Base-by-base conservation (phyloP, 2,888 invertebrate species). In the Agrochola circellaris region DNA sequence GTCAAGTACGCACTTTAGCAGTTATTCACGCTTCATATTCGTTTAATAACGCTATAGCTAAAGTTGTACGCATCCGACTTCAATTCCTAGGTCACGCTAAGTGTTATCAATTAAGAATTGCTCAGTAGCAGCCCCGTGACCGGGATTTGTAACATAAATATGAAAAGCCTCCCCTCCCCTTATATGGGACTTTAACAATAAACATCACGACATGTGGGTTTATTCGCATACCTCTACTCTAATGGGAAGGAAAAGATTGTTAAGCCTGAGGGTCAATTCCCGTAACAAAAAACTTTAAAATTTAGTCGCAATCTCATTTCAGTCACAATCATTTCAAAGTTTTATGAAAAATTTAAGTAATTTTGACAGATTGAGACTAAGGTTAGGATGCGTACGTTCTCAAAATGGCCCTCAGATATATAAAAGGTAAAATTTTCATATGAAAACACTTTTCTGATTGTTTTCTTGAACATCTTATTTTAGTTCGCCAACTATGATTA, bases 1-100 rank as follows among this genome's bases (percentile, higher is more conserved):
- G 84, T 81, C 77, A 75, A 79, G 77, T 73, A 34, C 58, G 20
- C 72, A 83, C 58, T 86, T 83, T 72, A 48, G 48, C 11, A 34
- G 71, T 77, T 79, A 54, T 65, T 78, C 62, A 60, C 38, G 62
- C 77, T 75, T 74, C 58, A 70, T 77, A 73, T 72, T 77, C 26
- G 66, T 79, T 82, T 68, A 79, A 67, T 67, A 60, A 51, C 23
- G 42, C 23, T 26, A 7, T 23, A 15, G 38, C 26, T 65, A 38
- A 48, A 64, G 54, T 30, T 48, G 1, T 60, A 30, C 26, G 38
- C 23, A 17, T 20, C 13, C 51, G 60, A 51, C 2, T 26, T 51
- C 17, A 51, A 54, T 69, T 54, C 48, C 6, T 8, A 23, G n/a
- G 17, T 23, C 11, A 6, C 17, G 13, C 45, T 15, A 54, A 54